A percentile compares a stretch with the other conserved stretches of the same genome.
These are phyloP conservation scores for Mastigias papua DNA, from an alignment of 30 jellyfish, hydroid and myxozoan genomes.

Conservation along the genomic window DNA sequence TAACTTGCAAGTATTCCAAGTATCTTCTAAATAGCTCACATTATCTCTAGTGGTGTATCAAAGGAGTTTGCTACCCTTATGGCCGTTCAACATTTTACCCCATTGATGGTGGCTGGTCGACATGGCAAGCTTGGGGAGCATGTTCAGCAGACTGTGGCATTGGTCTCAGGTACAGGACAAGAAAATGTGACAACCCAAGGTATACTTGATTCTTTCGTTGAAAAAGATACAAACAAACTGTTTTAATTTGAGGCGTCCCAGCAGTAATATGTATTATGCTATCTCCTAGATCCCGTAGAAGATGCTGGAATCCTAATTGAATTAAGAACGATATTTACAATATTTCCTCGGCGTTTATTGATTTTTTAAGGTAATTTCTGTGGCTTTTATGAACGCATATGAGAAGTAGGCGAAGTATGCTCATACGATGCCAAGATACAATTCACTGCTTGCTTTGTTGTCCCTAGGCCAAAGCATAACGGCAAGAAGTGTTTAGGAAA, in stretches of 20 bases:
- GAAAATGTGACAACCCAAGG: constrained; percentile 88
- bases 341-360: no score
- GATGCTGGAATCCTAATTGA: no score
- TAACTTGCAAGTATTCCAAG: neutral
- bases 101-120: constrained; percentile 87
- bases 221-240: no score
- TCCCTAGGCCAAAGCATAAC: constrained; percentile 83
- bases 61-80: constrained; percentile 73
- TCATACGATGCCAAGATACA: no score
- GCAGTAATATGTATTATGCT: no score
- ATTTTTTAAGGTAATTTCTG: no score
- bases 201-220: neutral
- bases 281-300: no score
- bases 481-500: constrained; percentile 77
- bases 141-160: constrained; percentile 85
- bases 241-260: no score
- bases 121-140: constrained; percentile 74
- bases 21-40: neutral
- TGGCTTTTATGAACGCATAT: no score
- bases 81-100: constrained; percentile 34
- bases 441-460: neutral
- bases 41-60: constrained; percentile 74
- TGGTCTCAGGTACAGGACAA: constrained; percentile 61
- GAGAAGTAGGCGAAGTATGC: neutral
- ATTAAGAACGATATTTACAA: no score